Conservation (phyloP, 2,113 vertebrate genomes). For the Thamnaconus septentrionalis region DNA sequence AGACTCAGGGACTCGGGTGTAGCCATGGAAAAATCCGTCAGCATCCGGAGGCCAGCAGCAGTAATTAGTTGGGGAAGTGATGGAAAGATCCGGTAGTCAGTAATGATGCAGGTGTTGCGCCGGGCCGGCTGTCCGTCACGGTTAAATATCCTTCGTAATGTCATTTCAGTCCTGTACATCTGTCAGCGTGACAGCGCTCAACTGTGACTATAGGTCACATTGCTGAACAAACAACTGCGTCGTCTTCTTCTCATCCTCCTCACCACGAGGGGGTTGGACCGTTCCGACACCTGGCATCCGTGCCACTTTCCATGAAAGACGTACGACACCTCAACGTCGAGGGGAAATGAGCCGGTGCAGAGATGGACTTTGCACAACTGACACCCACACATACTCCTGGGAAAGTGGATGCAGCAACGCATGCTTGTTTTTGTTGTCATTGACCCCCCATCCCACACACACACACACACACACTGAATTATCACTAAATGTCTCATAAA, state of each 20-base stretch:
- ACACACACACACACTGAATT: neutral
- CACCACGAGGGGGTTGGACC: neutral
- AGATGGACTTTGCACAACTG: constrained; percentile 7
- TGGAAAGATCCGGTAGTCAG: too few species aligned
- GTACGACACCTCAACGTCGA: constrained; percentile 14
- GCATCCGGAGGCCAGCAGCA: too few species aligned
- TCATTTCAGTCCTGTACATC: constrained; percentile 2
- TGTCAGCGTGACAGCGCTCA: constrained; percentile 8
- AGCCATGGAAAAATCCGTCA: too few species aligned
- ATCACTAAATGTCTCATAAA: constrained; percentile 43
- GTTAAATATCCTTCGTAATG: constrained; percentile 17
- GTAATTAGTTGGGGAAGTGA: too few species aligned
- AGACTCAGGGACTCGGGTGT: too few species aligned
- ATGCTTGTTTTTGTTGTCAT: constrained; percentile 20
- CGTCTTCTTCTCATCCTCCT: neutral
- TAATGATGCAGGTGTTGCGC: neutral
- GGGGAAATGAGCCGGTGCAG: constrained; percentile 44
- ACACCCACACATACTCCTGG: neutral
- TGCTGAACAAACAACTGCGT: constrained; percentile 8
- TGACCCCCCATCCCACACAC: constrained; percentile 4
- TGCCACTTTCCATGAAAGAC: constrained; percentile 35
- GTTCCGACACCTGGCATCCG: neutral
- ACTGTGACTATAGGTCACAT: constrained; percentile 1
- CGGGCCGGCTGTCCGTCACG: neutral
- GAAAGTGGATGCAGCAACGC: constrained; percentile 14